Conservation (phyloP, 2,888 invertebrate species). For the Siphonodentalium dalli region DNA sequence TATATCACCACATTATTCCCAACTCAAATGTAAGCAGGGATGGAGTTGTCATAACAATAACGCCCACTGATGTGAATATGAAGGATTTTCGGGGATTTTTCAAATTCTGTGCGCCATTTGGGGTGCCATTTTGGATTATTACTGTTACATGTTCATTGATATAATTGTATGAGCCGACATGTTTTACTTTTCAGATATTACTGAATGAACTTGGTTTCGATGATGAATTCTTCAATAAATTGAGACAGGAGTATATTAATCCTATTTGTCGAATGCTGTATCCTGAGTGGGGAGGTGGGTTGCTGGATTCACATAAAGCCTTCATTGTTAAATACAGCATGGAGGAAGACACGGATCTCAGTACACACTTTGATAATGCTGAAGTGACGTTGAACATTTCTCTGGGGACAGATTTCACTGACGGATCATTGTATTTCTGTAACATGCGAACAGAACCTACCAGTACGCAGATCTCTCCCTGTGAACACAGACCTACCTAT, state of each 20-base stretch:
- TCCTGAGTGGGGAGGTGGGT: conserved; percentile 60
- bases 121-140: no score
- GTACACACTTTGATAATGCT: conserved; percentile 66
- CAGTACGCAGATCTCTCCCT: conserved; percentile 24
- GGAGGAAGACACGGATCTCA: conserved; percentile 61
- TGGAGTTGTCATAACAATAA: no score
- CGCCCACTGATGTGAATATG: no score
- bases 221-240: conserved; percentile 55
- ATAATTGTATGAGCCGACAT: neutral
- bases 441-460: conserved; percentile 47
- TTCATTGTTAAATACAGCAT: conserved; percentile 65
- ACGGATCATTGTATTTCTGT: conserved; percentile 64
- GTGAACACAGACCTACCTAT: conserved; percentile 45
- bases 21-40: no score
- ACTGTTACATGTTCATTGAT: neutral
- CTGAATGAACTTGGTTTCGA: conserved; percentile 65
- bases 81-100: no score
- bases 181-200: conserved; percentile 50
- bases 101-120: no score
- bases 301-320: conserved; percentile 66
- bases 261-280: conserved; percentile 58
- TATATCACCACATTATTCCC: no score
- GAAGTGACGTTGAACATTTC: conserved; percentile 67
- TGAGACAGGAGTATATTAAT: conserved; percentile 59
- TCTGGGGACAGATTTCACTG: conserved; percentile 60